Conservation (phyloP, 2,113 vertebrate species). For the Ictalurus furcatus region DNA sequence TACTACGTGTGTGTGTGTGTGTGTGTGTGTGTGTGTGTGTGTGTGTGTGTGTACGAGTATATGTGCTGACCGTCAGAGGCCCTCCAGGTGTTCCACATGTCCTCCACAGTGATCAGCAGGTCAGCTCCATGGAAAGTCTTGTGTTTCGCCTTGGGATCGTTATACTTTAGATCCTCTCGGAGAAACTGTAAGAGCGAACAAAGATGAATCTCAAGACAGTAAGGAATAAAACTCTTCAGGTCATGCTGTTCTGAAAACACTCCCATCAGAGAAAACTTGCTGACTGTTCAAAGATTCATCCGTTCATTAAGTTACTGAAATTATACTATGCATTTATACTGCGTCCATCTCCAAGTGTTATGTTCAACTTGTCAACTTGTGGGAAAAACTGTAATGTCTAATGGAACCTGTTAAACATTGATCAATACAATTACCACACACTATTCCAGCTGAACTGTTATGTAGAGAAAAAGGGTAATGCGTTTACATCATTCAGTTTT, state of each 20-base stretch:
- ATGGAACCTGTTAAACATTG: background rate
- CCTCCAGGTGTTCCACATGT: conserved; percentile 93
- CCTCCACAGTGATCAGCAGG: conserved; percentile 90
- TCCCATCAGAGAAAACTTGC: background rate
- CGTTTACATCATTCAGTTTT: background rate
- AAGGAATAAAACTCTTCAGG: background rate
- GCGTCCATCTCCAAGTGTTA: background rate
- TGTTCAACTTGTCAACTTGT: background rate
- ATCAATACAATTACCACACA: background rate
- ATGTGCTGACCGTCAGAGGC: conserved; percentile 79
- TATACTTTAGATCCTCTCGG: conserved; percentile 86
- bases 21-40: background rate
- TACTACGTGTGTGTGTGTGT: background rate
- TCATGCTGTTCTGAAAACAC: background rate
- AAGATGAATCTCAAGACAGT: background rate
- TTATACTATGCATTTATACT: background rate
- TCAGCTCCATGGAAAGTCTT: conserved; percentile 91
- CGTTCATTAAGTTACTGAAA: background rate
- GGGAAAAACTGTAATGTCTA: background rate
- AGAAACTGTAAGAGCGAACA: conserved; percentile 79
- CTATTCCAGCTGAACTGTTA: background rate
- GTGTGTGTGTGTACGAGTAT: background rate
- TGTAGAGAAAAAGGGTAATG: background rate
- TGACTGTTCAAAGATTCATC: background rate
- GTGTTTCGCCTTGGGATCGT: conserved; percentile 85